Conservation (phyloP, 1,140 invertebrate species). For the Bombus difficillimus region DNA sequence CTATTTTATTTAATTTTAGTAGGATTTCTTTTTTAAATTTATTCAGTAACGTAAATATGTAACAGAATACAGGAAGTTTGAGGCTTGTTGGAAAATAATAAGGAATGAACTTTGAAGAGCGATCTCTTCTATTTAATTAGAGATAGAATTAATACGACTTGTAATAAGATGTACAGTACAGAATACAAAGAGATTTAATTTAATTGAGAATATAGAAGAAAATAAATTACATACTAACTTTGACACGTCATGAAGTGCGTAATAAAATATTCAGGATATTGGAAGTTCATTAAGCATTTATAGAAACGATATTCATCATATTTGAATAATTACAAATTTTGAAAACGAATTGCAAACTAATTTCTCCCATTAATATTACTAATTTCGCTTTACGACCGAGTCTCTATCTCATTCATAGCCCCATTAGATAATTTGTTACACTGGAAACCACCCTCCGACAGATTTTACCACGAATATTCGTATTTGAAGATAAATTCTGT, state of each 20-base stretch:
- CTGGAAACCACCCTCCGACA: neutral
- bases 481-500: neutral
- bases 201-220: neutral
- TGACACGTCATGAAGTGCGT: no score
- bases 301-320: neutral
- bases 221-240: no score
- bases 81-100: neutral
- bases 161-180: neutral
- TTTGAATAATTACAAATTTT: no score
- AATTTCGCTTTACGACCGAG: no score
- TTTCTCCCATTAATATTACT: no score
- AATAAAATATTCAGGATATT: neutral
- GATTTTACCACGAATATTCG: neutral
- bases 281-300: neutral
- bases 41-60: neutral
- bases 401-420: neutral
- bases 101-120: neutral
- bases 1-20: neutral
- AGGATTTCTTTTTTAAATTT: neutral
- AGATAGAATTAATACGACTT: no score
- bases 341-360: no score
- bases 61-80: neutral
- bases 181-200: neutral
- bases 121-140: neutral
- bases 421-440: neutral